Base-by-base conservation (phyloP, 2,888 invertebrate genomes). In the Chaitophorus viminalis region DNA sequence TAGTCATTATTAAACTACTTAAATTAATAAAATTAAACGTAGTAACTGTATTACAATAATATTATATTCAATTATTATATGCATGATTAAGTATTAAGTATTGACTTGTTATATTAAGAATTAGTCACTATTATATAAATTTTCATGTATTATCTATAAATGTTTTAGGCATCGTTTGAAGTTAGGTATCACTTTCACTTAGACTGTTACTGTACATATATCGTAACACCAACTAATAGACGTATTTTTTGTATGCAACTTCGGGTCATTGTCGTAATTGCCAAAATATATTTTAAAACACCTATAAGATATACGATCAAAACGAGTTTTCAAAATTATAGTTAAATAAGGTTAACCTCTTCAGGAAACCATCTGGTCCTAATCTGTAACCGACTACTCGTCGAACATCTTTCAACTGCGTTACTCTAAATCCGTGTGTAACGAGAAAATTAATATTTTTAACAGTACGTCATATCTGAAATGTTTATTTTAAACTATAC, bases 101-200 rank as follows among this genome's bases (percentile, higher is more conserved):
- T n/a, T n/a, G 36, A 36, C 36, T 36, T 36, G 6, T 36, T 3
- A 36, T 36, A 36, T 5, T 36, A 36, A 36, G 36, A 36, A 36
- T 36, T 5, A 36, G 36, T 36, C 36, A 36, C 36, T 36, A 36
- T 6, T 36, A 36, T 36, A 36, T 36, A 36, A 3, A 36, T 36
- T 36, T 36, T 36, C 6, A 36, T 36, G 6, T 5, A n/a, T n/a
- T n/a, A n/a, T n/a, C n/a, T n/a, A n/a, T n/a, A n/a, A n/a, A n/a
- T n/a, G 39, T 65, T 39, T 29, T 79, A 68, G 68, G 8, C 31
- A 46, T 76, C 17, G 5, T 84, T 76, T 75, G 46, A n/a, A 68
- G 76, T 85, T 60, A 18, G 46, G 31, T 84, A 84, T 77, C 31
- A 77, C 84, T 85, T 85, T 85, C 84, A 77, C 84, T 85, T 84